Evolutionary conservation across 2,113 vertebrate genomes (phyloP).

Genomic region (Bolborhynchus lineola): DNA sequence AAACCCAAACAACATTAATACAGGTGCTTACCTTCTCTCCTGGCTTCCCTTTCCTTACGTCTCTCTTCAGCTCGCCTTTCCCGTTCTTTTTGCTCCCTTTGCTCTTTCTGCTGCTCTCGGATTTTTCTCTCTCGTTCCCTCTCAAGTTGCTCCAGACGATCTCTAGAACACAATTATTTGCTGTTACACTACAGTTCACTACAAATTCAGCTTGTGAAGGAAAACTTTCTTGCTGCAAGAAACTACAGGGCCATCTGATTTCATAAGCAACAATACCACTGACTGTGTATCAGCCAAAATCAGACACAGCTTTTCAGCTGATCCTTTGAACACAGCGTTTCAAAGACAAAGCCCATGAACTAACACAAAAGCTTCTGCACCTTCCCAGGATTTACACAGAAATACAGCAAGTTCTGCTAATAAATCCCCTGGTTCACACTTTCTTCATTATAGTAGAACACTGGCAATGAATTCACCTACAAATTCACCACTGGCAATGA

Average conservation of each 20-base stretch:
- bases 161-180: constrained; percentile 72
- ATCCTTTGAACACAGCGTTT: not conserved
- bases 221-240: not conserved
- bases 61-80: constrained; percentile 89
- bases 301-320: not conserved
- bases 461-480: not conserved
- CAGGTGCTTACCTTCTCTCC: constrained; percentile 82
- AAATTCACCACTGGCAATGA: not conserved
- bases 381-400: not conserved
- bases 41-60: constrained; percentile 85
- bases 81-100: constrained; percentile 88
- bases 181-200: not conserved
- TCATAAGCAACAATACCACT: no score
- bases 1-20: not conserved
- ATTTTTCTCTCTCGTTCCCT: constrained; percentile 89
- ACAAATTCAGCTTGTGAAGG: not conserved
- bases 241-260: no score
- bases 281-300: accelerated
- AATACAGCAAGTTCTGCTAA: not conserved
- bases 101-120: constrained; percentile 93
- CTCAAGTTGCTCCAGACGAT: constrained; percentile 93
- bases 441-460: not conserved
- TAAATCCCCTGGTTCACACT: not conserved
- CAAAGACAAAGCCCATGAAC: not conserved
- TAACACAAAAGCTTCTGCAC: not conserved